Evolutionary conservation across 2,888 invertebrate genomes (phyloP).

Genomic region (Meloe dianella): DNA sequence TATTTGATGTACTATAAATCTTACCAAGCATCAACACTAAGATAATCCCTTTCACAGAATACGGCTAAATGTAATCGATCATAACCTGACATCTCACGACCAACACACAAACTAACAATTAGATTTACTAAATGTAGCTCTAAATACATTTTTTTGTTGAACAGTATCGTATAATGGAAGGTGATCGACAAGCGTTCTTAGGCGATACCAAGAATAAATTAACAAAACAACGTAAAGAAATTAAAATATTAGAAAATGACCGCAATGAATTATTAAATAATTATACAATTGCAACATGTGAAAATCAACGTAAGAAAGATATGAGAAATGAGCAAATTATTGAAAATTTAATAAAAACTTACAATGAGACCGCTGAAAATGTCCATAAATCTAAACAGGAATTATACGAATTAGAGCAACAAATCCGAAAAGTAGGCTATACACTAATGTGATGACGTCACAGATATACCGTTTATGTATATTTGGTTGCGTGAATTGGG

Average conservation of each 20-base stretch:
- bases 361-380: conserved; percentile 59
- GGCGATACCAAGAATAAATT: conserved; percentile 73
- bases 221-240: conserved; percentile 68
- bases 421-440: conserved; percentile 55
- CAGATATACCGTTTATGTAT: too few species aligned
- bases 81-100: neutral
- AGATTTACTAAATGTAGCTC: neutral
- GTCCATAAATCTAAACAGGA: conserved; percentile 55
- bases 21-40: too few species aligned
- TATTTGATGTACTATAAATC: too few species aligned
- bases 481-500: too few species aligned
- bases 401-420: conserved; percentile 61
- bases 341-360: conserved; percentile 63
- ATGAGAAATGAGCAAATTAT: conserved; percentile 63
- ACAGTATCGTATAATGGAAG: conserved; percentile 81
- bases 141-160: conserved; percentile 22
- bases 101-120: neutral
- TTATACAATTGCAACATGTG: conserved; percentile 66
- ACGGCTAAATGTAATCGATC: too few species aligned
- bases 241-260: conserved; percentile 67
- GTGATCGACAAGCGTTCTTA: conserved; percentile 73
- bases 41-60: too few species aligned
- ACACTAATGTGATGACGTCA: too few species aligned
- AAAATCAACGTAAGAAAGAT: conserved; percentile 65
- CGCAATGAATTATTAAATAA: conserved; percentile 69